Evolutionary conservation across 1,140 invertebrate genomes (phyloP).

Genomic region (Magallana ariakensis): DNA sequence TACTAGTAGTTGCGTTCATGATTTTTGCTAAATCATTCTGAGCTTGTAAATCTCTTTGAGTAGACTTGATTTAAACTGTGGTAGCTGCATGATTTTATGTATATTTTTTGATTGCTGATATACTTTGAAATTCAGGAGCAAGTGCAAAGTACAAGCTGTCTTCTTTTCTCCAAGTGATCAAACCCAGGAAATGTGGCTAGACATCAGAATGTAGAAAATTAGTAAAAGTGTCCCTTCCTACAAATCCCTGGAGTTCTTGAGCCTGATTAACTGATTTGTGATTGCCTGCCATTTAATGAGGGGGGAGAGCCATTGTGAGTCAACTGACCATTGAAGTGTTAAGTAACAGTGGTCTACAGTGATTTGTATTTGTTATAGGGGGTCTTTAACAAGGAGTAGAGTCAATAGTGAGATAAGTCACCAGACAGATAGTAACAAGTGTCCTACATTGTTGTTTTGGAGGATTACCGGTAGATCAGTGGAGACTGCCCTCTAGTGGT

Average conservation of each 20-base stretch:
- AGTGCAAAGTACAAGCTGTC: no score
- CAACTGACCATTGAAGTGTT: background rate
- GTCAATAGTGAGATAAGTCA: background rate
- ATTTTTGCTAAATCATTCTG: no score
- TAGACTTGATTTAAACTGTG: no score
- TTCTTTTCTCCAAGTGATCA: no score
- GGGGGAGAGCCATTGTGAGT: background rate
- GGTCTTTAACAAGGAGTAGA: background rate
- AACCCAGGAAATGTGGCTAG: no score
- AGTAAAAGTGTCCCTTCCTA: no score
- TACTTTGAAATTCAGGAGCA: no score
- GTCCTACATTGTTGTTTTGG: background rate
- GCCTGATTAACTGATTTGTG: slow-evolving; percentile 3
- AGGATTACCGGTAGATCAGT: background rate
- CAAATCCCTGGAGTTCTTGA: background rate
- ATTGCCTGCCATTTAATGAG: background rate
- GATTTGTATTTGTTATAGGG: background rate
- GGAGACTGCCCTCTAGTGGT: background rate
- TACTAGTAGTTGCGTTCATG: no score
- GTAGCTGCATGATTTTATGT: no score
- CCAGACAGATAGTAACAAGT: background rate
- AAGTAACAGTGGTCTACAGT: background rate
- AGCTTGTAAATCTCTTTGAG: no score
- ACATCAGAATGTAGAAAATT: no score
- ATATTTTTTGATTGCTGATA: no score